A percentile compares a stretch with the other conserved stretches of the same genome.
Conservation (phyloP, 2,113 vertebrate genomes). For the Alligator sinensis region DNA sequence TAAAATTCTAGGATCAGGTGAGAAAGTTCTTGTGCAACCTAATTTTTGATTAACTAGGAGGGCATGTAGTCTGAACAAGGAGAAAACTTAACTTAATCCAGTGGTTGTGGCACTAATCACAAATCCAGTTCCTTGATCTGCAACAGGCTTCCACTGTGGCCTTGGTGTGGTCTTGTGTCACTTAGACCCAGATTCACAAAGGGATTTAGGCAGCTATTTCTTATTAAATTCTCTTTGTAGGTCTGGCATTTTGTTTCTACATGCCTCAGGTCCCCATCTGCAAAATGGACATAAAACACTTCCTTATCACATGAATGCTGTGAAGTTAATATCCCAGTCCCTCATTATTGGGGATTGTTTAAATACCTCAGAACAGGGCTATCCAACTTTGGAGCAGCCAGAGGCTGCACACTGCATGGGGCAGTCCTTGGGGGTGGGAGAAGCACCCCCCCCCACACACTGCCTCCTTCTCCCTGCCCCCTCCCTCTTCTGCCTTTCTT, state of each 20-base stretch:
- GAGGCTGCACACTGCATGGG: too few relatives aligned
- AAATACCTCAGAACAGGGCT: too few relatives aligned
- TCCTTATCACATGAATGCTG: neutral
- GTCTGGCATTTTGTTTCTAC: neutral
- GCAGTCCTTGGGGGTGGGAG: too few relatives aligned
- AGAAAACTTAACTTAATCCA: neutral
- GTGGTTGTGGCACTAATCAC: neutral
- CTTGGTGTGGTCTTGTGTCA: neutral
- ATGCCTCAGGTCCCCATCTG: neutral
- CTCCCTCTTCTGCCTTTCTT: too few relatives aligned
- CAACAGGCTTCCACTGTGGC: neutral
- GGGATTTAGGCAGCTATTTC: too few relatives aligned
- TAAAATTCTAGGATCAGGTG: neutral
- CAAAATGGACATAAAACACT: neutral
- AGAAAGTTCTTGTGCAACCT: neutral
- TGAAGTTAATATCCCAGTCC: neutral
- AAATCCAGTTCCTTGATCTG: neutral
- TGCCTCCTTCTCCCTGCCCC: too few relatives aligned
- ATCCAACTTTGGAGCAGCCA: too few relatives aligned
- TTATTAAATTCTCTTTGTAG: neutral
- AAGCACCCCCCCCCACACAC: too few relatives aligned
- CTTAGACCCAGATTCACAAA: neutral
- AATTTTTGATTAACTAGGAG: neutral
- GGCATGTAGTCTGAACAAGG: neutral
- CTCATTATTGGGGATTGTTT: neutral